Evolutionary conservation across 2,888 invertebrate species (phyloP), one percentile per base, ranked within the genome.

Genomic region (Dicycla oo): DNA sequence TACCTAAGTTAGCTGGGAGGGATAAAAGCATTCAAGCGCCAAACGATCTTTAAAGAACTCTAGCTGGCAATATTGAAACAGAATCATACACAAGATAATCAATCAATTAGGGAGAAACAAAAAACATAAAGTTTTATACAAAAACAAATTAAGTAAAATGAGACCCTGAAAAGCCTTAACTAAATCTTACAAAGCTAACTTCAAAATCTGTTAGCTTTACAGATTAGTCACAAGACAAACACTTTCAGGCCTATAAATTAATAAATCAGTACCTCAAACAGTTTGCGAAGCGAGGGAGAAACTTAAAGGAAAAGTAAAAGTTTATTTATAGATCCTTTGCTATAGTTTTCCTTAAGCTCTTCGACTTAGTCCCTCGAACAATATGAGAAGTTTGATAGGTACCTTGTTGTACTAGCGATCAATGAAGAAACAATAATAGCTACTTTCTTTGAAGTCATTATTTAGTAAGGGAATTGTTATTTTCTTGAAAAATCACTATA

Each of bases 141-240:
- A 57, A 43, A 40, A 15, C 3, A 13, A 38, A 26, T 15, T 11
- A 71, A 38, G 13, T 20, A 6, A 70, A 69, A n/a, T 8, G 20
- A 34, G 8, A 26, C 18, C 26, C 1, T 1, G 0, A n/a, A 13
- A 63, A n/a, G 1, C 26, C 13, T 15, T 6, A 61, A 15, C n/a
- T n/a, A 66, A 75, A 51, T 49, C 26, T 38, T 15, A 51, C n/a
- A 58, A 79, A 58, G 26, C 15, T 1, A 72, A 51, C 20, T 61
- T 45, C 18, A 49, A 47, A 54, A 54, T 49, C 58, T 43, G 26
- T 63, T 80, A 30, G 64, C 30, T 38, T n/a, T 20, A 23, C 40
- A 38, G 80, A 80, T 74, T 74, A 80, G 60, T 64, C 23, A 45
- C 34, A 61, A 76, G 75, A 54, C 43, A 74, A 80, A 54, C 62